phyloP scores from a whole-genome alignment of 2,888 invertebrate species.

The Aplocera efformata region DNA sequence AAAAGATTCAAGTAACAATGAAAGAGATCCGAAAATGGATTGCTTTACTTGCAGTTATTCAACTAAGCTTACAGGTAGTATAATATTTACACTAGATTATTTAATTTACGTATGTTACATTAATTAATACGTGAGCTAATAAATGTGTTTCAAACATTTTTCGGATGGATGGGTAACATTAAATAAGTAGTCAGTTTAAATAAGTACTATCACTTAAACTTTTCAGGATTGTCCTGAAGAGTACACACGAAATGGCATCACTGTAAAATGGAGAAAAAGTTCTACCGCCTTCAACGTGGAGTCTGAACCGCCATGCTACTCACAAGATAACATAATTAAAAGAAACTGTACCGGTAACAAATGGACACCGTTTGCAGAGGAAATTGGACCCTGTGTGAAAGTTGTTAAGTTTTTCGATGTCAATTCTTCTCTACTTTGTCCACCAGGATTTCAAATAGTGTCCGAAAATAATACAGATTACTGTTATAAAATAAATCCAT shows the following conservation, averaged over 20 bases:
- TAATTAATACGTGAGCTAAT: too few species aligned
- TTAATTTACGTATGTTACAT: too few species aligned
- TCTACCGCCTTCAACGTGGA: conserved; percentile 41
- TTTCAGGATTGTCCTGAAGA: conserved; percentile 59
- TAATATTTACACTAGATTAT: too few species aligned
- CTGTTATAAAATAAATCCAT: conserved; percentile 53
- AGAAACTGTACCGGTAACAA: conserved; percentile 51
- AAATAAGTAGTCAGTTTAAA: too few species aligned
- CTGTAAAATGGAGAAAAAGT: conserved; percentile 54
- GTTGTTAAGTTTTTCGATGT: conserved; percentile 45
- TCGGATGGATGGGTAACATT: too few species aligned
- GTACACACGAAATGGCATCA: conserved; percentile 45
- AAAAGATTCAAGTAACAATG: conserved; percentile 3
- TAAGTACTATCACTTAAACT: not conserved
- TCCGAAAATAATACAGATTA: conserved; percentile 49
- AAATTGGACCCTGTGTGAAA: conserved; percentile 48
- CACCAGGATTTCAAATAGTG: conserved; percentile 55
- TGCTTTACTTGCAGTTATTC: conserved; percentile 1
- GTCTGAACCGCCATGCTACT: conserved; percentile 58
- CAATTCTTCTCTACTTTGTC: conserved; percentile 40
- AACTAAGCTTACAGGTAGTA: conserved; percentile 15
- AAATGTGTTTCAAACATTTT: too few species aligned
- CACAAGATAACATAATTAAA: conserved; percentile 43
- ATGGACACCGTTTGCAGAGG: conserved; percentile 50
- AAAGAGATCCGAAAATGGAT: not conserved